phyloP scores from a whole-genome alignment of 2,113 vertebrate genomes.

The Neolamprologus devosi region DNA sequence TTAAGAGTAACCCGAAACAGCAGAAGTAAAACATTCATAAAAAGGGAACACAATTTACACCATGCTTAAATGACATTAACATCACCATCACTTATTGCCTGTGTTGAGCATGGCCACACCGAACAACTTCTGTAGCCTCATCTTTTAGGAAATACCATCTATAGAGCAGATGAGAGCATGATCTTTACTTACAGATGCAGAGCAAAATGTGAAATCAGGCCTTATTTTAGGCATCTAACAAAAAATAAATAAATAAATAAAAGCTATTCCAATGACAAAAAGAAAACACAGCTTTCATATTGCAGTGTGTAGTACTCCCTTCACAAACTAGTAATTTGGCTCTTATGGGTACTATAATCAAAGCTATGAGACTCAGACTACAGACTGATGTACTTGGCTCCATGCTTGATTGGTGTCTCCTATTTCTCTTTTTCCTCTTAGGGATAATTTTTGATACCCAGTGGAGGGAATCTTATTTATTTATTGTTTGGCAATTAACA shows the following conservation, averaged over 20 bases:
- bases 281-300: not conserved
- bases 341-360: not conserved
- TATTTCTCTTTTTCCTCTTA: not conserved
- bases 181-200: not conserved
- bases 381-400: not conserved
- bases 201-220: not conserved
- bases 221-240: not conserved
- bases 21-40: not conserved
- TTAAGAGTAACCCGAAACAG: not conserved
- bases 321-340: not conserved
- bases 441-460: not conserved
- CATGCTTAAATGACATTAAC: not conserved
- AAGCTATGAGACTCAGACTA: not conserved
- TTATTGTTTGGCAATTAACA: not conserved
- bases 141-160: not conserved
- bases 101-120: not conserved
- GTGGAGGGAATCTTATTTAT: not conserved
- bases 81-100: not conserved
- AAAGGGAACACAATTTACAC: fast-evolving
- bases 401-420: not conserved
- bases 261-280: not conserved
- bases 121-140: not conserved
- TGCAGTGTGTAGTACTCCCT: not conserved
- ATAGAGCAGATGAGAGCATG: not conserved
- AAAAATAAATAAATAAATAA: not conserved